These are phyloP conservation scores for Caradrina clavipalpis DNA, from an alignment of 2,888 invertebrate species.

Conservation along the genomic window DNA sequence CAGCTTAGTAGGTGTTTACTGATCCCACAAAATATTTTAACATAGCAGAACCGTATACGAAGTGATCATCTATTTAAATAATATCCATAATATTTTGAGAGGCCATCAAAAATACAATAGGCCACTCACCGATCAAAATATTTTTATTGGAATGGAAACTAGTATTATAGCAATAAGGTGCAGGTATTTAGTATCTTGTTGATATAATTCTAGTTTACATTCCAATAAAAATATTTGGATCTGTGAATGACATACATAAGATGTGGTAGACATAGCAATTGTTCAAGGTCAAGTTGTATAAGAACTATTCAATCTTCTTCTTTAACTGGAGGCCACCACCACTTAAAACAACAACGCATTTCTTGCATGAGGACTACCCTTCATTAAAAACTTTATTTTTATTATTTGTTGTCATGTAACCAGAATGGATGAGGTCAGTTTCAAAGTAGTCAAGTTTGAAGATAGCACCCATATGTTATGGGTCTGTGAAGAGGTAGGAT, in stretches of 20 bases:
- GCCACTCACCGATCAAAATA: not conserved
- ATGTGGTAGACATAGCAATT: too few relatives aligned
- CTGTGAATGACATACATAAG: not conserved
- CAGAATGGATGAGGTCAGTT: too few relatives aligned
- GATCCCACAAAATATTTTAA: slow-evolving; percentile 8
- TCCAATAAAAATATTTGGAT: slow-evolving; percentile 4
- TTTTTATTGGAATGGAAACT: slow-evolving; percentile 3
- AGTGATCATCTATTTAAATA: not conserved
- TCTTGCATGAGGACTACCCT: too few relatives aligned
- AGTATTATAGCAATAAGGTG: not conserved
- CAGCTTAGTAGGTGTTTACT: slow-evolving; percentile 13
- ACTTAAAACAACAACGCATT: too few relatives aligned
- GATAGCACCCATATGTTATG: too few relatives aligned
- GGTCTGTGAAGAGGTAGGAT: too few relatives aligned
- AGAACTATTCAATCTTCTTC: too few relatives aligned
- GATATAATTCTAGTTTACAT: not conserved
- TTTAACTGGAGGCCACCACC: too few relatives aligned
- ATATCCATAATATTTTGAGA: slow-evolving; percentile 5
- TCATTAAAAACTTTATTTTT: too few relatives aligned
- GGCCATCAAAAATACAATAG: not conserved
- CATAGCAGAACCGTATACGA: not conserved
- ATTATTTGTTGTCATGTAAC: too few relatives aligned
- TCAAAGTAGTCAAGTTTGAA: too few relatives aligned
- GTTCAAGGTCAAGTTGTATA: too few relatives aligned
- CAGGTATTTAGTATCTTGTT: not conserved